Conservation (phyloP, 2,113 vertebrate genomes). For the Callionymus lyra region DNA sequence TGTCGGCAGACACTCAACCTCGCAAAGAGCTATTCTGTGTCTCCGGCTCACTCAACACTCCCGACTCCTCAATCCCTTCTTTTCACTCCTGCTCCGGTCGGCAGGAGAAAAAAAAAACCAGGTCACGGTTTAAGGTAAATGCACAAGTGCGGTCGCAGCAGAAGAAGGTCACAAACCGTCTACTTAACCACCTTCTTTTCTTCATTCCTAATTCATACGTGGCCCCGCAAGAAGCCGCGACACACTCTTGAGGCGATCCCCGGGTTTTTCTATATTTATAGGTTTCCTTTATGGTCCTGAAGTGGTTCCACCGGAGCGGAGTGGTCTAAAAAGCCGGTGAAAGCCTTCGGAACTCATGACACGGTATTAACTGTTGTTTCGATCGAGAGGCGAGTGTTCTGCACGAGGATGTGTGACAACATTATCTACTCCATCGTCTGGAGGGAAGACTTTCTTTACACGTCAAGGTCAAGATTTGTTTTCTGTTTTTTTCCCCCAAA, state of each 20-base stretch:
- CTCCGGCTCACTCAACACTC: slow-evolving; percentile 33
- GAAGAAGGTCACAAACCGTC: slow-evolving; percentile 28
- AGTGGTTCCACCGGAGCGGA: slow-evolving; percentile 19
- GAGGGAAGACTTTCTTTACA: too few relatives aligned
- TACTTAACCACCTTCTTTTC: slow-evolving; percentile 5
- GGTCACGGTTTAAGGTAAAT: slow-evolving; percentile 28
- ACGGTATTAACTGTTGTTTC: slow-evolving; percentile 27
- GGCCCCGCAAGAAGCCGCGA: slow-evolving; percentile 19
- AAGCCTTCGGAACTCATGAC: slow-evolving; percentile 19
- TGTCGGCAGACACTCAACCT: slow-evolving; percentile 42
- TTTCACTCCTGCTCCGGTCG: neutral
- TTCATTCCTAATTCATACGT: slow-evolving; percentile 52
- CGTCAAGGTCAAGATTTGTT: too few relatives aligned
- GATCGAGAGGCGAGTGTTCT: slow-evolving; percentile 10
- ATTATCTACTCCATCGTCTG: too few relatives aligned
- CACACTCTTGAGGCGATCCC: slow-evolving; percentile 39
- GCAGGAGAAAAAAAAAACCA: slow-evolving; percentile 16
- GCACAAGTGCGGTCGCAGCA: slow-evolving; percentile 16
- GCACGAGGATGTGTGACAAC: slow-evolving; percentile 6
- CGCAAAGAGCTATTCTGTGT: slow-evolving; percentile 64
- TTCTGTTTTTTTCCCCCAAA: too few relatives aligned
- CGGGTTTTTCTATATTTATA: too few relatives aligned
- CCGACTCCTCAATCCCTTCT: slow-evolving; percentile 4
- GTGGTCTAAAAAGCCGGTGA: slow-evolving; percentile 37
- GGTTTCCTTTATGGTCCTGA: slow-evolving; percentile 8